Evolutionary conservation across 1,140 invertebrate genomes (phyloP).

Genomic region (Atta colombica): DNA sequence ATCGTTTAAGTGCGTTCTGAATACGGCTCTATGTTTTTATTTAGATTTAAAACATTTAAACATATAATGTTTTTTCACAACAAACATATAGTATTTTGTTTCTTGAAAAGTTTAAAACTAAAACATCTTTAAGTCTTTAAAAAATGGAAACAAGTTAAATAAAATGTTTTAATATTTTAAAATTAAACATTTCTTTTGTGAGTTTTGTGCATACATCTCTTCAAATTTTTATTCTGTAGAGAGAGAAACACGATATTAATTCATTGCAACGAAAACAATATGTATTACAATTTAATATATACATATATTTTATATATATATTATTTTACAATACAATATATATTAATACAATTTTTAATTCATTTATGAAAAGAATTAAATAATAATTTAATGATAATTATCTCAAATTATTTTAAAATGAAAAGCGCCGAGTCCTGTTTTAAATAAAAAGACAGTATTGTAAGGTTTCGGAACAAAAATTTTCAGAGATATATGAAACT

Average conservation of each 20-base stretch:
- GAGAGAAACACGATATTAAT: background rate
- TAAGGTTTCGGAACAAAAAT: conserved; percentile 62
- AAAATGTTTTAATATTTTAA: too few species aligned
- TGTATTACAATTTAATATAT: background rate
- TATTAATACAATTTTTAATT: background rate
- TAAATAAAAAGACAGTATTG: conserved; percentile 23
- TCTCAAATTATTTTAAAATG: background rate
- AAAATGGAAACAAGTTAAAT: too few species aligned
- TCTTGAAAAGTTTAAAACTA: too few species aligned
- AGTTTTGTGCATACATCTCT: background rate
- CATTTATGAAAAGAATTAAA: background rate
- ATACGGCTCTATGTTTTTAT: too few species aligned
- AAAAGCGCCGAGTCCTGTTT: background rate
- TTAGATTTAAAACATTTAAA: too few species aligned
- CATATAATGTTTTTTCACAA: too few species aligned
- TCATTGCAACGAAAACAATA: background rate
- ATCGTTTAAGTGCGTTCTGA: too few species aligned
- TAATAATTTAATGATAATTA: background rate
- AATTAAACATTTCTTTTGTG: too few species aligned
- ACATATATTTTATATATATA: background rate
- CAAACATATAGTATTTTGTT: too few species aligned
- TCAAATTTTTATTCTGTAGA: background rate
- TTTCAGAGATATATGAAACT: conserved; percentile 58
- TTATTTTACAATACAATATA: background rate
- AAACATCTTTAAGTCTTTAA: too few species aligned